Percentiles rank a stretch among this genome's conserved stretches.
phyloP scores from a whole-genome alignment of 1,140 invertebrate genomes.

The Paraescarpia echinospica region DNA sequence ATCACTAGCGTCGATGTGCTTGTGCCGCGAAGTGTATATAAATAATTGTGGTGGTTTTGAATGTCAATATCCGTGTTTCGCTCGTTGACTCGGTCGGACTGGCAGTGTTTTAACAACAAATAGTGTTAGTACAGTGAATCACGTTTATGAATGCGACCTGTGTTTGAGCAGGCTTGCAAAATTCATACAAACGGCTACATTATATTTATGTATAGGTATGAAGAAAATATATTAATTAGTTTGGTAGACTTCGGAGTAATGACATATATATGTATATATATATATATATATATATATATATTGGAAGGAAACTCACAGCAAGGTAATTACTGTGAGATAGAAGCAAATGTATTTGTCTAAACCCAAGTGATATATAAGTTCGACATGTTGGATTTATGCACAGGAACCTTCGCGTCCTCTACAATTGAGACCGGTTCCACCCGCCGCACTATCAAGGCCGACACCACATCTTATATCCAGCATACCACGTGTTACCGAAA shows the following conservation, averaged over 20 bases:
- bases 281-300: too few relatives aligned
- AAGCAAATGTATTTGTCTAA: too few relatives aligned
- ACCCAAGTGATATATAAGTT: too few relatives aligned
- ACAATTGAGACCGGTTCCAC: too few relatives aligned
- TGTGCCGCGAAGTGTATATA: neutral
- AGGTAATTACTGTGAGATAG: too few relatives aligned
- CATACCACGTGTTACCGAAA: too few relatives aligned
- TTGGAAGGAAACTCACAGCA: too few relatives aligned
- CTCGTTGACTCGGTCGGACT: neutral
- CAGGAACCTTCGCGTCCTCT: too few relatives aligned
- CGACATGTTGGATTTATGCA: too few relatives aligned
- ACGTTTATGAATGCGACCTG: neutral
- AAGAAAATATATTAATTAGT: neutral
- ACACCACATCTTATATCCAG: too few relatives aligned
- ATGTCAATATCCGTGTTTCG: neutral
- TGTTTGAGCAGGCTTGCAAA: neutral
- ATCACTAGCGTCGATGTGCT: neutral
- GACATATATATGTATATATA: too few relatives aligned
- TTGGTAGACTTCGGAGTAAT: neutral
- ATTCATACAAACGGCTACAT: neutral
- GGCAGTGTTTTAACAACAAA: neutral
- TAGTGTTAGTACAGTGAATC: neutral
- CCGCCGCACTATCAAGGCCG: too few relatives aligned
- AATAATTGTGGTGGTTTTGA: neutral
- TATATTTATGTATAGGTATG: neutral